Percentiles rank a stretch among this genome's conserved stretches.
Evolutionary conservation across 2,888 invertebrate species (phyloP).

Genomic region (Sesia bembeciformis): DNA sequence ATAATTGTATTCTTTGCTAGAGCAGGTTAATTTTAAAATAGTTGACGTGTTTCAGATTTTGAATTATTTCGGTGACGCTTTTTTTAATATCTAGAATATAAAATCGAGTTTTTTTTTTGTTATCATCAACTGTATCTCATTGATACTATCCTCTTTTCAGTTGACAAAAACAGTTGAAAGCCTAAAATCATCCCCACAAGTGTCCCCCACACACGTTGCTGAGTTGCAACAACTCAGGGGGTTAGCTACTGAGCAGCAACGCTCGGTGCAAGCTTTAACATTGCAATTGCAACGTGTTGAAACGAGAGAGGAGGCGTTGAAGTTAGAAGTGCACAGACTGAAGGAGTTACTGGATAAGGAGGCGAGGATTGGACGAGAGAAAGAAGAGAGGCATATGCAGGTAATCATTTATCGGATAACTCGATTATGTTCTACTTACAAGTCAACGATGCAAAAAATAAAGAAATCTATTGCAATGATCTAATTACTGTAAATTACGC

Average conservation of each 20-base stretch:
- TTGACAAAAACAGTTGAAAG: conserved; percentile 40
- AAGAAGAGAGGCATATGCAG: conserved; percentile 44
- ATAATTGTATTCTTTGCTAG: too few species aligned
- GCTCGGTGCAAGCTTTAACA: conserved; percentile 66
- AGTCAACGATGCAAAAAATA: too few species aligned
- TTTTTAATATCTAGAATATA: too few species aligned
- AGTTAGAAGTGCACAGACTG: conserved; percentile 52
- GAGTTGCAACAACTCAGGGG: conserved; percentile 60
- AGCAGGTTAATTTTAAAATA: too few species aligned
- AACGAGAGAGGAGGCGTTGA: conserved; percentile 67
- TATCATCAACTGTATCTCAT: too few species aligned
- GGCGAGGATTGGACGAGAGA: conserved; percentile 41
- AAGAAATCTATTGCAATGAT: too few species aligned
- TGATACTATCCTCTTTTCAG: conserved; percentile 18
- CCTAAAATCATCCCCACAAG: conserved; percentile 35
- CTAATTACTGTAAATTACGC: too few species aligned
- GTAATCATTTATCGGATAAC: conserved; percentile 15
- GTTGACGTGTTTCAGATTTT: too few species aligned
- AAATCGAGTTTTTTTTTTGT: too few species aligned
- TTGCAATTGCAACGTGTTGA: conserved; percentile 66
- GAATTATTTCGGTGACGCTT: too few species aligned
- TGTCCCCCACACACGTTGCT: conserved; percentile 40
- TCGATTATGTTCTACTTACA: too few species aligned
- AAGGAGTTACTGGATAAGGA: conserved; percentile 67
- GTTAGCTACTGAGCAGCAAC: conserved; percentile 74